A percentile compares a stretch with the other conserved stretches of the same genome.
Conservation (phyloP, 2,797 vertebrate genomes). For the Protosalanx chinensis region DNA sequence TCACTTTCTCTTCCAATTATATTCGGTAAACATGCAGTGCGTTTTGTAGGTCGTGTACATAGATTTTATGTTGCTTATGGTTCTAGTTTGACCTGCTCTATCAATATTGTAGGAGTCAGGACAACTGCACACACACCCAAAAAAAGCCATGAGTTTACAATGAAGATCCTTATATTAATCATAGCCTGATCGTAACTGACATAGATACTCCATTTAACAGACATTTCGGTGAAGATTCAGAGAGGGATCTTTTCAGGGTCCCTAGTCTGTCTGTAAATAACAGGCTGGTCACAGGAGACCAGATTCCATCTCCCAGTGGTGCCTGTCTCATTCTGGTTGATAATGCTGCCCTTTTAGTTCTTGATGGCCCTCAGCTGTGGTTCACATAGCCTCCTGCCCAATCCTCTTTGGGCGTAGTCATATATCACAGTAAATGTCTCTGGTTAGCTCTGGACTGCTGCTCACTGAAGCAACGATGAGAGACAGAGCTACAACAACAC, state of each 20-base stretch:
- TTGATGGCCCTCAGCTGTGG: neutral
- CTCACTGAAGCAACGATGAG: neutral
- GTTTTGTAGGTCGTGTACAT: neutral
- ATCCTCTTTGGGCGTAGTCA: neutral
- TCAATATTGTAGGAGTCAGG: neutral
- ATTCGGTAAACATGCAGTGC: neutral
- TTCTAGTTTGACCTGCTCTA: neutral
- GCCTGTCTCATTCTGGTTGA: slow-evolving; percentile 2
- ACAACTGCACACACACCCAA: neutral
- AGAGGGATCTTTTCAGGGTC: neutral
- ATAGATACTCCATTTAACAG: no score
- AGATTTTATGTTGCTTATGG: no score
- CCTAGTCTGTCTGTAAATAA: slow-evolving; percentile 15
- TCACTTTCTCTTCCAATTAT: neutral
- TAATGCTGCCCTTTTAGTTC: neutral
- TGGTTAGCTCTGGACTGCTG: slow-evolving; percentile 5
- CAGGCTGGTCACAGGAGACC: neutral
- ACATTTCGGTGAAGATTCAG: neutral
- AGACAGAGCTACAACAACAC: neutral
- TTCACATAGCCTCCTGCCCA: neutral
- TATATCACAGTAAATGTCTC: slow-evolving; percentile 2
- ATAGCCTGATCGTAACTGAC: slow-evolving; percentile 18
- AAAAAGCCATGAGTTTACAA: neutral
- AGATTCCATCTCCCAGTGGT: neutral
- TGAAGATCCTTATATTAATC: neutral